Base-by-base conservation (phyloP, 2,113 vertebrate genomes). In the Sander vitreus region DNA sequence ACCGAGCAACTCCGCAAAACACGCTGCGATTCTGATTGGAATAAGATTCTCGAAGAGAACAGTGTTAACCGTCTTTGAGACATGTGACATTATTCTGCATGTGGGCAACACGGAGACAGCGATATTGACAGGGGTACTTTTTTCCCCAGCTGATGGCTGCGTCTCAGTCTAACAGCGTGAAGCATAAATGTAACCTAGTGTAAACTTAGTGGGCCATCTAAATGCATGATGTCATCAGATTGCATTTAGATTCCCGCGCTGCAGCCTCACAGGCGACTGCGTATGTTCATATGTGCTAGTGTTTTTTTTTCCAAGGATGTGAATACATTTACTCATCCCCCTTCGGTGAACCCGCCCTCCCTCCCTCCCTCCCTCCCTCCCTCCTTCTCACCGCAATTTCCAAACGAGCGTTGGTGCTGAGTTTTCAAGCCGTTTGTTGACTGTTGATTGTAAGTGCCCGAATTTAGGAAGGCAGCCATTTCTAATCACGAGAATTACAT, bases 401-500 rank as follows among this genome's bases (percentile, higher is more conserved):
- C 80, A 88, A 62, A 68, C 67, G 60, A 83, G 88, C 76, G 23
- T 81, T 60, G 60, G 43, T 72, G 80, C 87, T 87, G 93, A 86
- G 81, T 93, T 93, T 91, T 93, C 89, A 84, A 94, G 92, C 93
- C 82, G 89, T 94, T 94, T 94, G 91, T 93, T 95, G 92, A 94
- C 93, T 93, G 93, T 91, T 94, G 93, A 93, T 93, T 95, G 89
- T 94, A 94, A 94, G 93, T 93, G 92, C 91, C 90, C 81, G 70
- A 95, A 93, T 94, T 94, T 93, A 94, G 93, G 93, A 95, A 93
- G 89, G 92, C 87, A 92, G 93, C 94, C 93, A 95, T 96, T 95
- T 95, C 92, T 95, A 95, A 95, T 95, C 94, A 93, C 5, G 81
- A 91, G 93, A 95, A 95, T 95, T 94, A 94, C 93, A 95, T 94